A percentile compares a stretch with the other conserved stretches of the same genome.
Conservation (phyloP, 2,888 invertebrate species). For the Punctoribates punctum region DNA sequence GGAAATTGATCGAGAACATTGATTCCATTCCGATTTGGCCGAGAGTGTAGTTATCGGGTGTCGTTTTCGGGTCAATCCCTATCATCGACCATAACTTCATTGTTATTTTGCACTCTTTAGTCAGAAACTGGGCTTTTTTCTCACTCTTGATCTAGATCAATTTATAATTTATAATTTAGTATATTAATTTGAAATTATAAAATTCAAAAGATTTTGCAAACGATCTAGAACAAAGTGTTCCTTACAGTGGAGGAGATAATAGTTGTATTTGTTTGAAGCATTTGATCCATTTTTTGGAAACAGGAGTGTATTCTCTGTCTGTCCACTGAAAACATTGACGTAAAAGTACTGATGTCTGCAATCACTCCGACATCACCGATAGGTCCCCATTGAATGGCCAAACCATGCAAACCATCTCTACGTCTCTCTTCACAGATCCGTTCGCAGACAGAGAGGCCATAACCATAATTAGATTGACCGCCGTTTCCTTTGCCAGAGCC, state of each 20-base stretch:
- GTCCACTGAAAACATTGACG: conserved; percentile 73
- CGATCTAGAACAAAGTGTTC: no score
- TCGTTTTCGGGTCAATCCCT: conserved; percentile 24
- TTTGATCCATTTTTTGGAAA: conserved; percentile 75
- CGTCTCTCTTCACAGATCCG: conserved; percentile 82
- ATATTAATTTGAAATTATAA: no score
- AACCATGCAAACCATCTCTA: conserved; percentile 73
- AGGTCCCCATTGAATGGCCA: conserved; percentile 98
- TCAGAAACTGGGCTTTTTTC: no score
- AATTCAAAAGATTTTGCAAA: no score
- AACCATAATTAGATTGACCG: conserved; percentile 92
- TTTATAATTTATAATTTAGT: no score
- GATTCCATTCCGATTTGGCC: conserved; percentile 98
- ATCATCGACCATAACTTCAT: background rate
- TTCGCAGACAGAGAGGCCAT: conserved; percentile 96
- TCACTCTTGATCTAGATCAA: no score
- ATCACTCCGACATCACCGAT: conserved; percentile 95
- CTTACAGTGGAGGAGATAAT: no score
- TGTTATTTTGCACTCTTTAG: no score
- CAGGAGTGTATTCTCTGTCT: conserved; percentile 92
- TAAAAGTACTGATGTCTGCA: conserved; percentile 44
- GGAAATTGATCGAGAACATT: conserved; percentile 97
- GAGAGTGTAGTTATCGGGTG: conserved; percentile 61
- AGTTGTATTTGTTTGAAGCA: conserved; percentile 58
- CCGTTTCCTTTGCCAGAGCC: conserved; percentile 94